Percentiles rank a stretch among this genome's conserved stretches.
phyloP scores from a whole-genome alignment of 2,888 invertebrate species.

The Cataglyphis albicans region DNA sequence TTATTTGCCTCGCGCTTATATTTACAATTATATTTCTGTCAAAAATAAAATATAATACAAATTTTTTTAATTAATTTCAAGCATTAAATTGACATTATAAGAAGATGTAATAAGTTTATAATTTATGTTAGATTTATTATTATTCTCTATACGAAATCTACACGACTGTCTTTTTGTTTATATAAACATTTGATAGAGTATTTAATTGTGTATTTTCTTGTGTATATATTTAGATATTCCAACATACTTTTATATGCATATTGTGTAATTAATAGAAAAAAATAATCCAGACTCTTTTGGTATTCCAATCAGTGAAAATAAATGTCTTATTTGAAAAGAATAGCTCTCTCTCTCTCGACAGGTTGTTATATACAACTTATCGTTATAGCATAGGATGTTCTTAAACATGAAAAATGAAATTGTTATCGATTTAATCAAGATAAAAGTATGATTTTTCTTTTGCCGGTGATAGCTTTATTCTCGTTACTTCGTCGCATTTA shows the following conservation, averaged over 20 bases:
- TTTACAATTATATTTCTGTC: background rate
- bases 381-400: background rate
- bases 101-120: background rate
- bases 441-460: background rate
- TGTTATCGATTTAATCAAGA: background rate
- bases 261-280: background rate
- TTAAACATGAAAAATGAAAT: background rate
- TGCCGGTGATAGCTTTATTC: slow-evolving; percentile 15
- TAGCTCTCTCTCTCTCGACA: background rate
- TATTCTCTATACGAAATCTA: background rate
- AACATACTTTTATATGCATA: background rate
- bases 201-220: background rate
- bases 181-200: background rate
- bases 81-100: background rate
- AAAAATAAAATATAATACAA: background rate
- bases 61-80: background rate
- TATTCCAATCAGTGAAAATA: background rate
- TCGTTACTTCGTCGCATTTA: background rate
- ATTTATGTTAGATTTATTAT: background rate
- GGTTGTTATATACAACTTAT: background rate
- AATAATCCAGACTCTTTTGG: too few species aligned
- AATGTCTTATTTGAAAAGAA: background rate
- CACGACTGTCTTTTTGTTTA: background rate
- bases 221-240: background rate
- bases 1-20: background rate